Conservation (phyloP, 2,113 vertebrate species). For the Glareola pratincola region DNA sequence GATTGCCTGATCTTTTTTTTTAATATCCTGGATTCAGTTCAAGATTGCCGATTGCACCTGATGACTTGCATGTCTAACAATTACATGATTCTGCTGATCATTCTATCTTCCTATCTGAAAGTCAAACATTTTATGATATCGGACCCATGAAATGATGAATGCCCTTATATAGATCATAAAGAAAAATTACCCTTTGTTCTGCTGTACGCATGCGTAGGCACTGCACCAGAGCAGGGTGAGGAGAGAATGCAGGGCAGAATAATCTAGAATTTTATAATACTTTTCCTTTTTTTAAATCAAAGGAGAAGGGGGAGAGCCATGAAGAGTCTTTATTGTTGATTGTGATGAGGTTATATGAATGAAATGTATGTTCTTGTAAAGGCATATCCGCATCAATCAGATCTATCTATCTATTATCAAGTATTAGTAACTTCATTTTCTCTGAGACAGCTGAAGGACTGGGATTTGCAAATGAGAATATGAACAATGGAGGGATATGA, state of each 20-base stretch:
- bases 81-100: neutral
- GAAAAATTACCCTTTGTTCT: neutral
- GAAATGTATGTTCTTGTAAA: neutral
- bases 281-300: neutral
- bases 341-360: neutral
- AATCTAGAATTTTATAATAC: neutral
- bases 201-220: neutral
- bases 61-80: neutral
- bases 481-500: neutral
- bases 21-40: neutral
- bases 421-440: neutral
- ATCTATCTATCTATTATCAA: neutral
- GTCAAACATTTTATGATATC: neutral
- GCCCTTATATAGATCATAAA: neutral
- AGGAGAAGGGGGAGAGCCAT: rapidly evolving
- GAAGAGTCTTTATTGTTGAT: neutral
- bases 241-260: neutral
- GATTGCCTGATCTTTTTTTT: neutral
- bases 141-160: neutral
- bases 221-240: neutral
- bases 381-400: neutral
- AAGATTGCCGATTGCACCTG: neutral
- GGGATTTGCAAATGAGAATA: slow-evolving; percentile 1
- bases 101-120: neutral
- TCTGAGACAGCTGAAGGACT: neutral